phyloP scores from a whole-genome alignment of 2,888 invertebrate genomes.

The Drosophila emarginata region DNA sequence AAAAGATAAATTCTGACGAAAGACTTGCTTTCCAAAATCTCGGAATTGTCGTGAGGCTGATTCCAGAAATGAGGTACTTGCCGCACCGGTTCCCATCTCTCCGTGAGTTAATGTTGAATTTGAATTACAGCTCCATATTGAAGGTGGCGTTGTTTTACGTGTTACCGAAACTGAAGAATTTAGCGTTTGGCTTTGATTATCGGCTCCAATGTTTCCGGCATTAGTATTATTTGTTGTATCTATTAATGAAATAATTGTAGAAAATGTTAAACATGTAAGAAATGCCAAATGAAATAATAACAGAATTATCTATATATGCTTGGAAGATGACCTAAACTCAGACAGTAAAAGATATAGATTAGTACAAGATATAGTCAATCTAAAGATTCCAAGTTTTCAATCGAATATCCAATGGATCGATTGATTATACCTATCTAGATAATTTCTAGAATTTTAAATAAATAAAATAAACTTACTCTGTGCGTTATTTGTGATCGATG shows the following conservation, averaged over 20 bases:
- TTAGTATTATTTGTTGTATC: conserved; percentile 28
- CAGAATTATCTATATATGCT: too few relatives aligned
- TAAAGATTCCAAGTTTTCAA: too few relatives aligned
- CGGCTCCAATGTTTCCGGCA: conserved; percentile 30
- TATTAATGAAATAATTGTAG: not conserved
- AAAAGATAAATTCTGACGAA: conserved; percentile 80
- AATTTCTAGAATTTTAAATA: not conserved
- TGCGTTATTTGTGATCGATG: conserved; percentile 42
- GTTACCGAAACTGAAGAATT: conserved; percentile 17
- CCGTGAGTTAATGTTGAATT: conserved; percentile 25
- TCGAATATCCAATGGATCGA: too few relatives aligned
- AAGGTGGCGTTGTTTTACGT: conserved; percentile 49
- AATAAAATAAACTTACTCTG: conserved; percentile 44
- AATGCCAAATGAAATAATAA: too few relatives aligned
- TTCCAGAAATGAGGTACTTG: conserved; percentile 78
- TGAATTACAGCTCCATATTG: conserved; percentile 30
- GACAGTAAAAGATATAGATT: too few relatives aligned
- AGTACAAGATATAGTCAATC: too few relatives aligned
- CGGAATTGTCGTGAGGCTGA: conserved; percentile 80
- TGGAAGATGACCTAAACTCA: too few relatives aligned
- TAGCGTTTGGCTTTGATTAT: not conserved
- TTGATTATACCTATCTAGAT: too few relatives aligned
- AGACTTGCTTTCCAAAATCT: conserved; percentile 81
- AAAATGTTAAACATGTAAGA: too few relatives aligned
- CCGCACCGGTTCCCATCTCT: conserved; percentile 11